Conservation (phyloP, 1,140 invertebrate genomes). For the Leptopilina clavipes region DNA sequence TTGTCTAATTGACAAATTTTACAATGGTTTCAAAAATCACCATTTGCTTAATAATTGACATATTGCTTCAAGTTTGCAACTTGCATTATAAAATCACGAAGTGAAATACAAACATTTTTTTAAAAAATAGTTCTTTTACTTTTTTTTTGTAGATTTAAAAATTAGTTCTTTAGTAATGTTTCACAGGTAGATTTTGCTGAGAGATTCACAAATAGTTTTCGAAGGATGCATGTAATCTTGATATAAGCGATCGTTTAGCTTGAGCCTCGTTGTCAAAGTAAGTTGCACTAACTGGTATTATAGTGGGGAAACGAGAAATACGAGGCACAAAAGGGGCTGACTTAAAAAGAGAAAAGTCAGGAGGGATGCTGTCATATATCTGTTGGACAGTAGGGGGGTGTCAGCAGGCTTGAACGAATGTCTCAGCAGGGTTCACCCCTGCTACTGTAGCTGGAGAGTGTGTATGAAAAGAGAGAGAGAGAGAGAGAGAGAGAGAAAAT, state of each 20-base stretch:
- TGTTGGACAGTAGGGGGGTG: constrained; percentile 61
- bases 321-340: constrained; percentile 36
- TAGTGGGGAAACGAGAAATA: constrained; percentile 4
- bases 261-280: constrained; percentile 36
- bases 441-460: constrained; percentile 50
- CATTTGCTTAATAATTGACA: no score
- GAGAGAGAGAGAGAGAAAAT: constrained; percentile 7
- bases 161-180: constrained; percentile 36
- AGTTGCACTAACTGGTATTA: constrained; percentile 38
- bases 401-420: constrained; percentile 59
- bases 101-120: background rate
- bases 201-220: constrained; percentile 49
- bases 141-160: background rate
- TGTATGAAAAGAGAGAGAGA: no score
- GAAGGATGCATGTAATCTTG: constrained; percentile 54
- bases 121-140: background rate
- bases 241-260: constrained; percentile 53
- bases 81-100: no score
- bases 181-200: constrained; percentile 28
- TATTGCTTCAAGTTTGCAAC: no score
- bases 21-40: no score
- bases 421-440: constrained; percentile 58
- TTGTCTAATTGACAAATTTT: no score
- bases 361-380: constrained; percentile 56
- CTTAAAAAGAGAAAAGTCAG: constrained; percentile 19